Evolutionary conservation across 2,888 invertebrate genomes (phyloP).

Genomic region (Callyntrura guangdongensis): DNA sequence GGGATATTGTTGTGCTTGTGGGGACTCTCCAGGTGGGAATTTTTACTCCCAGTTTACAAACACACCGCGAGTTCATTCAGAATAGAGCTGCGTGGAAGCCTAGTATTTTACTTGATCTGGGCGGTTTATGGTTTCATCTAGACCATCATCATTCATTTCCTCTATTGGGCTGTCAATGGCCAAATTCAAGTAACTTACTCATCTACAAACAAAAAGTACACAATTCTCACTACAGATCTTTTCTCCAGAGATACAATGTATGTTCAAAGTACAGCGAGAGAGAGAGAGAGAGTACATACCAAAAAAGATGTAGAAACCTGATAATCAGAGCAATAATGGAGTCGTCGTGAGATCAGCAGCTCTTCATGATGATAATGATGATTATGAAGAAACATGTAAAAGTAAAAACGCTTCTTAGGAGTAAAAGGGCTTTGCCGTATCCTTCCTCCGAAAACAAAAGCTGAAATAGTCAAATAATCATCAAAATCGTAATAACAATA

Average conservation of each 20-base stretch:
- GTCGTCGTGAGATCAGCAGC: conserved; percentile 40
- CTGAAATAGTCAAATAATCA: conserved; percentile 41
- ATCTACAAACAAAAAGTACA: conserved; percentile 11
- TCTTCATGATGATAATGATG: conserved; percentile 20
- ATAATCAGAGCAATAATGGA: conserved; percentile 67
- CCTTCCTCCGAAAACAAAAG: neutral
- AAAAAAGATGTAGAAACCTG: conserved; percentile 56
- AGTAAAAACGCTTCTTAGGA: neutral
- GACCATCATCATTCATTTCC: conserved; percentile 74
- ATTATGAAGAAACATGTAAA: conserved; percentile 11
- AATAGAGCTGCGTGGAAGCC: neutral
- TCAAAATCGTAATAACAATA: conserved; percentile 8
- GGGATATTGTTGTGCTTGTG: neutral
- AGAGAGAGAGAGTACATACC: conserved; percentile 34
- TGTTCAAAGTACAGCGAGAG: neutral
- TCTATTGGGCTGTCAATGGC: conserved; percentile 73
- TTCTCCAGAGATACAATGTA: no score
- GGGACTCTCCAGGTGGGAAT: conserved; percentile 66
- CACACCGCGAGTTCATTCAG: conserved; percentile 32
- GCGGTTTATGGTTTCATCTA: conserved; percentile 65
- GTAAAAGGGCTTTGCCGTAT: neutral
- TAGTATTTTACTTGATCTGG: conserved; percentile 10
- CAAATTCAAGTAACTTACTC: conserved; percentile 67
- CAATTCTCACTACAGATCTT: neutral
- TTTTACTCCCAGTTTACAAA: conserved; percentile 48